Percentiles rank a stretch among this genome's conserved stretches.
phyloP scores from a whole-genome alignment of 53 echinoderm and acorn worm species.

The Luidia sarsii region DNA sequence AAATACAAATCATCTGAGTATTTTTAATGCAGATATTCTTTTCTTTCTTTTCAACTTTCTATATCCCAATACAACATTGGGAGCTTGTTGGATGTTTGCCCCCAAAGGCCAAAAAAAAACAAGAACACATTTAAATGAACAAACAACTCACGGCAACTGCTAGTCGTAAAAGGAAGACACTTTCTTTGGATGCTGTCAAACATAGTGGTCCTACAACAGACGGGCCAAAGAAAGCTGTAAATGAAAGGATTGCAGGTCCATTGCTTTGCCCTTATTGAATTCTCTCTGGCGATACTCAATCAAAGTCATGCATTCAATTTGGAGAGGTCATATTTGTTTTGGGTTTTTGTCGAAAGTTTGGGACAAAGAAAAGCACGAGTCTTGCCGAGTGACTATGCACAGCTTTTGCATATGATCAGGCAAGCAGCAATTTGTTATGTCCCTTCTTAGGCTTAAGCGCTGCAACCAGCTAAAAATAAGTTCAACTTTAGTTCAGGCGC shows the following conservation, averaged over 20 bases:
- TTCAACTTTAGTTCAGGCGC: too few species aligned
- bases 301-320: constrained; percentile 2
- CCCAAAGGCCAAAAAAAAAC: not conserved
- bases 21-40: too few species aligned
- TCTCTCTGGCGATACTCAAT: not conserved
- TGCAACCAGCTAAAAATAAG: too few species aligned
- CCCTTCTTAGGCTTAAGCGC: too few species aligned
- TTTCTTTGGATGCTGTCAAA: constrained; percentile 56
- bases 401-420: too few species aligned
- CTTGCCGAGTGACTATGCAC: too few species aligned
- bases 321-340: not conserved
- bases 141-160: constrained; percentile 61
- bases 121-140: constrained; percentile 53
- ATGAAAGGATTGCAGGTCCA: constrained; percentile 28
- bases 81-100: too few species aligned
- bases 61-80: too few species aligned
- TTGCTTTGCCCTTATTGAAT: constrained; percentile 12
- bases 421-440: too few species aligned
- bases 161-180: constrained; percentile 58
- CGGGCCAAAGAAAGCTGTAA: constrained; percentile 63
- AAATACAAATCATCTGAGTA: too few species aligned
- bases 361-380: too few species aligned
- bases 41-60: too few species aligned
- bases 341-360: not conserved
- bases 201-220: constrained; percentile 56